These are phyloP conservation scores for Cydia strobilella DNA, from an alignment of 1,140 invertebrate species.

Conservation along the genomic window DNA sequence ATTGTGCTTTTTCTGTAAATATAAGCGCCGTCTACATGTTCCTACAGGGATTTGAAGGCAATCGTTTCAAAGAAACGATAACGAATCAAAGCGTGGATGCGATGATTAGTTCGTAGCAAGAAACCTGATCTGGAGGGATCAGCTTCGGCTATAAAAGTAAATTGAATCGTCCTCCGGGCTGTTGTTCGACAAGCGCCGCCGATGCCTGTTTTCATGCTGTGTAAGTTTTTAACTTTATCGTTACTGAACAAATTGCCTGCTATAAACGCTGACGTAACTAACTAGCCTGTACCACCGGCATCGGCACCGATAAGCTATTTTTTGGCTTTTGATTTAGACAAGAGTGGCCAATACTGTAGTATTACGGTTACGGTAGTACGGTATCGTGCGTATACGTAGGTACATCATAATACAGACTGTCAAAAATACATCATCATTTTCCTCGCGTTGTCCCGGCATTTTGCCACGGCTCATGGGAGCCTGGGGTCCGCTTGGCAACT, in stretches of 20 bases:
- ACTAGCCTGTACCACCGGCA: too few species aligned
- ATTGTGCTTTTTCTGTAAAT: neutral
- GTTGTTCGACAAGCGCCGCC: constrained; percentile 51
- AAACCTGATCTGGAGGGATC: constrained; percentile 61
- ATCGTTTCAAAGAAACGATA: constrained; percentile 45
- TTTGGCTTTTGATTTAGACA: too few species aligned
- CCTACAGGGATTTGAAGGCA: constrained; percentile 31
- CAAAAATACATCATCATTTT: too few species aligned
- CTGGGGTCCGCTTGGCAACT: too few species aligned
- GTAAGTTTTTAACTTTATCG: constrained; percentile 55
- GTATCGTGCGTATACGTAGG: too few species aligned
- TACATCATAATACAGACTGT: too few species aligned
- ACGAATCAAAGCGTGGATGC: constrained; percentile 54
- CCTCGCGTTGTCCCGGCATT: too few species aligned
- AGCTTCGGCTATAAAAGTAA: constrained; percentile 71
- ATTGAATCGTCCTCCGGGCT: constrained; percentile 72
- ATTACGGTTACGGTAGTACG: too few species aligned
- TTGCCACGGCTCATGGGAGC: too few species aligned
- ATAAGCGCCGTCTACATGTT: constrained; percentile 14
- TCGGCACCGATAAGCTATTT: too few species aligned
- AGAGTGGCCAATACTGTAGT: too few species aligned
- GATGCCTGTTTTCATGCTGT: constrained; percentile 47
- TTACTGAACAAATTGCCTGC: constrained; percentile 13
- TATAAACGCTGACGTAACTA: too few species aligned
- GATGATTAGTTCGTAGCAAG: constrained; percentile 64